Conservation (phyloP, 2,888 invertebrate species). For the Bibio marci region DNA sequence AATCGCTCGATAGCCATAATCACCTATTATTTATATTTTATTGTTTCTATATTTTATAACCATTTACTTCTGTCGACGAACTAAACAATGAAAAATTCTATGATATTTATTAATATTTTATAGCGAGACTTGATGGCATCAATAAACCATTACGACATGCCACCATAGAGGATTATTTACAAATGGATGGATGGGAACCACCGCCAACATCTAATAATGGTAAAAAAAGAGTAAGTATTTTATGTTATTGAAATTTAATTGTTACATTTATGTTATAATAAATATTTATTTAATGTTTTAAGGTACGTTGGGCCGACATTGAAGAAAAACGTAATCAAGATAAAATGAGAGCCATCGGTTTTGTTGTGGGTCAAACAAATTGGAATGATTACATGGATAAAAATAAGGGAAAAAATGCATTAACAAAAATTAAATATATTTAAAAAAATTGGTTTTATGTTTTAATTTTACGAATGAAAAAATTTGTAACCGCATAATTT, state of each 20-base stretch:
- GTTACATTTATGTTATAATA: background rate
- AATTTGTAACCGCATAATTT: too few species aligned
- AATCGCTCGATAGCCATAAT: too few species aligned
- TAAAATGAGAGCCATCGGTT: constrained; percentile 87
- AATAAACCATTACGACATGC: constrained; percentile 53
- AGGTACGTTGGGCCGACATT: constrained; percentile 97
- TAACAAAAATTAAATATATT: constrained; percentile 89
- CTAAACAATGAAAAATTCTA: too few species aligned
- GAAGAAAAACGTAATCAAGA: constrained; percentile 85
- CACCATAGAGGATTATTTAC: constrained; percentile 87
- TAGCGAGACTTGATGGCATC: constrained; percentile 87
- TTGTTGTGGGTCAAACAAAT: constrained; percentile 92
- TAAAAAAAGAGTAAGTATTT: constrained; percentile 70
- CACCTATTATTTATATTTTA: too few species aligned
- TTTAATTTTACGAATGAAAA: too few species aligned
- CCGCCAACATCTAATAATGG: constrained; percentile 42
- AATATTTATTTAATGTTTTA: constrained; percentile 7
- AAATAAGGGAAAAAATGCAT: constrained; percentile 69
- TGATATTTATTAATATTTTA: constrained; percentile 31
- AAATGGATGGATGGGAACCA: constrained; percentile 58
- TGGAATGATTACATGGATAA: constrained; percentile 94
- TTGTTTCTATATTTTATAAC: too few species aligned
- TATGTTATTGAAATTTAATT: background rate
- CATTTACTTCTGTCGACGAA: too few species aligned
- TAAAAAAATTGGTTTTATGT: too few species aligned